Conservation (phyloP, 2,113 vertebrate genomes). For the Lepus timidus region DNA sequence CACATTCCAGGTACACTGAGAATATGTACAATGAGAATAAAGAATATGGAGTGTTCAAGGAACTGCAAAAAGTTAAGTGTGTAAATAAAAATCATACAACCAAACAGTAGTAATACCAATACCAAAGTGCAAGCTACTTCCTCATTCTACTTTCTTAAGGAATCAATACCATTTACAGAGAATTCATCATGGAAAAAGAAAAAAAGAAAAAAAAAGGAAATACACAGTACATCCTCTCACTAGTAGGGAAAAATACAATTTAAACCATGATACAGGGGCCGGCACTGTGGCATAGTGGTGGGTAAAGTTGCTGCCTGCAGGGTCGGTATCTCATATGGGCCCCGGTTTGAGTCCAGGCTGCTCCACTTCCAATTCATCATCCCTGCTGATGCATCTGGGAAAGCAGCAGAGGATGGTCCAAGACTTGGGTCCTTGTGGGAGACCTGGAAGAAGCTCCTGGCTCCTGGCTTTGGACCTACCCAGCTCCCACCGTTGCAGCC, state of each 20-base stretch:
- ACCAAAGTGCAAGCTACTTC: constrained; percentile 60
- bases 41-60: neutral
- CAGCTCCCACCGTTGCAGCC: no score
- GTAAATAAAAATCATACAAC: constrained; percentile 32
- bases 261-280: neutral
- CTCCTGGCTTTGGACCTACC: no score
- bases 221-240: neutral
- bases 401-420: no score
- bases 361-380: no score
- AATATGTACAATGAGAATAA: constrained; percentile 49
- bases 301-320: no score
- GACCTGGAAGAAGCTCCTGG: no score
- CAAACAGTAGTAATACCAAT: constrained; percentile 18
- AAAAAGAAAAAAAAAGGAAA: constrained; percentile 59
- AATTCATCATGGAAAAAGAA: constrained; percentile 28
- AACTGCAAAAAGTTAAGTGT: constrained; percentile 34
- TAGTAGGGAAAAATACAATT: constrained; percentile 38
- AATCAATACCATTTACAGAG: constrained; percentile 50
- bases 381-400: no score
- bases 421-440: no score
- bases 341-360: no score
- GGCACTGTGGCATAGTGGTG: no score
- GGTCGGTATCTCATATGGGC: no score
- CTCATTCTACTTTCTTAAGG: constrained; percentile 61
- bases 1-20: constrained; percentile 36